Evolutionary conservation across 1,140 invertebrate species (phyloP).

Genomic region (Pseudomyrmex concolor): DNA sequence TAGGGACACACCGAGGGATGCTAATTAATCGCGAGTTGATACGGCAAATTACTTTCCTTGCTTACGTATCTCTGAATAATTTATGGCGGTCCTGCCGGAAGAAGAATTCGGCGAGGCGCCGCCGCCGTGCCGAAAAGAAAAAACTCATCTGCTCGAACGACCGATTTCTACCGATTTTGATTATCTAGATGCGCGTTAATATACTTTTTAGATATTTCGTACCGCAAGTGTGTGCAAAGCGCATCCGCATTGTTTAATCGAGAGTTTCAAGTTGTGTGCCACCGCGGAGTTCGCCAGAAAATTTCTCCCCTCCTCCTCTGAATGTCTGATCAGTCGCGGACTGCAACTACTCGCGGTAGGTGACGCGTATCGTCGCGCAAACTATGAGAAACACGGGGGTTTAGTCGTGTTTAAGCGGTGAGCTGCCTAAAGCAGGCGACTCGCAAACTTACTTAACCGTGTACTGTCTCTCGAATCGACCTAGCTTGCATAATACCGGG

Average conservation of each 20-base stretch:
- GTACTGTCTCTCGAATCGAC: slow-evolving; percentile 63
- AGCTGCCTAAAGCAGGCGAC: slow-evolving; percentile 72
- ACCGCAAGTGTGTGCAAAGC: no score
- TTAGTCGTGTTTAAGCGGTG: slow-evolving; percentile 64
- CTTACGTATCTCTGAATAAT: slow-evolving; percentile 36
- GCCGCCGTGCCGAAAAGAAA: not conserved
- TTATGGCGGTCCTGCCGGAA: slow-evolving; percentile 34
- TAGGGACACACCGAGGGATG: slow-evolving; percentile 56
- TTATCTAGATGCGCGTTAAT: not conserved
- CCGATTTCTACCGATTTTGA: not conserved
- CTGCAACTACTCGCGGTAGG: not conserved
- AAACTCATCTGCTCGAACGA: not conserved
- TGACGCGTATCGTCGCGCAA: not conserved
- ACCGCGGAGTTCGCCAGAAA: no score
- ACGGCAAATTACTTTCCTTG: slow-evolving; percentile 20
- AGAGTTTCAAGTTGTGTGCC: no score
- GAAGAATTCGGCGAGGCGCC: not conserved
- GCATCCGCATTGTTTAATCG: no score
- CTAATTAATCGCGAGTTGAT: slow-evolving; percentile 69
- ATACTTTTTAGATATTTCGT: no score
- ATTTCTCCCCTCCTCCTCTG: no score
- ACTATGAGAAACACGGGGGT: slow-evolving; percentile 33
- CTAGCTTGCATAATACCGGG: slow-evolving; percentile 69
- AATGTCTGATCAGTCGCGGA: not conserved
- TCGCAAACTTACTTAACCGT: slow-evolving; percentile 70